Base-by-base conservation (phyloP, 2,888 invertebrate species). In the Lysandra coridon region DNA sequence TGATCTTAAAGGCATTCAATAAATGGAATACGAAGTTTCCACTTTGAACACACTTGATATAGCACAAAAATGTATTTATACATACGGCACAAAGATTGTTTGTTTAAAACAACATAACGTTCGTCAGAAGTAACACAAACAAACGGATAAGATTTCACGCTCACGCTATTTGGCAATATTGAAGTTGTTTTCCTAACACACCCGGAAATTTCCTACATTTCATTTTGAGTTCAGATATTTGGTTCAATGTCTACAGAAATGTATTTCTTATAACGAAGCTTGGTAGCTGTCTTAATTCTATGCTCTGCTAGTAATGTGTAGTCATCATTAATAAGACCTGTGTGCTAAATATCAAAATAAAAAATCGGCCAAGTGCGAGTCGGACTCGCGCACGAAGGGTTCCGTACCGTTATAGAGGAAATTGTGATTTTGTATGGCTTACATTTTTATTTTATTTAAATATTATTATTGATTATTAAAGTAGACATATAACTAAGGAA, bases 191-290 rank as follows among this genome's bases (percentile, higher is more conserved):
- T 79, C 74, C 74, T 75, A 75, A 74, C 60, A 74, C n/a, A 40
- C 60, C 74, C 62, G 74, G 79, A 79, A 79, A 74, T 79, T 79
- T 74, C 57, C 23, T 44, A 62, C 74, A 79, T 79, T 79, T 79
- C 75, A 74, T 74, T 74, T 79, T 62, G 79, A 74, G 40, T 76
- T 79, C 12, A 44, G 57, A 53, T 78, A 78, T 78, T 78, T 57
- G 57, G 74, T 73, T 73, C 73, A 75, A 23, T 75, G 30, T 76
- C 14, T 76, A 12, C 57, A 53, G 76, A 76, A 53, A 76, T 37
- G 23, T 10, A 62, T 30, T 60, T 79, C 6, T 79, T 79, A 30
- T 74, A 75, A 37, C 49, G 57, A 57, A 57, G 57, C 57, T 14
- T 17, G 4, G 4, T 10, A 12, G 40, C 53, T 53, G 7, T 49